Conservation (phyloP, 2,113 vertebrate species). For the Circaetus cinerascens region DNA sequence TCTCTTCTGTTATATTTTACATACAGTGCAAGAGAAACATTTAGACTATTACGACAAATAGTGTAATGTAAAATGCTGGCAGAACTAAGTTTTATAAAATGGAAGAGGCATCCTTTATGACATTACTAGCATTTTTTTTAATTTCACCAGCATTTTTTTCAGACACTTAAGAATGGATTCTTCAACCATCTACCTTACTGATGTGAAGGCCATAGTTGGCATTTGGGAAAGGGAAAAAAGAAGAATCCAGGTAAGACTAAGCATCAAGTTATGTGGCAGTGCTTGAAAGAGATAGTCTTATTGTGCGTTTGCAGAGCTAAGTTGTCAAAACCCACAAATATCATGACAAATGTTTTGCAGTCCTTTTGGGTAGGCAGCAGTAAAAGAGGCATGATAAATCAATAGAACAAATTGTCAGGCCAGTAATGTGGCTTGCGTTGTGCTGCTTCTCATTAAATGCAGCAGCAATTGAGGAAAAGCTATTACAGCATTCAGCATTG, state of each 20-base stretch:
- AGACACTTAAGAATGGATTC: background rate
- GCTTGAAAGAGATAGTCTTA: background rate
- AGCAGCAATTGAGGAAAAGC: constrained; percentile 66
- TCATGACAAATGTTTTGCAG: constrained; percentile 37
- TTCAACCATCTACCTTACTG: background rate
- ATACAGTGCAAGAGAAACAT: background rate
- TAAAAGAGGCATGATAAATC: constrained; percentile 67
- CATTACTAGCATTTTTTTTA: background rate
- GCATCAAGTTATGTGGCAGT: background rate
- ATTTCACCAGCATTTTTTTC: background rate
- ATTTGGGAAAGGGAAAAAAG: background rate
- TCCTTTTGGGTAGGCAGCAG: constrained; percentile 40
- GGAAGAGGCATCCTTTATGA: background rate
- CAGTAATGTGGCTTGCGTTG: constrained; percentile 54
- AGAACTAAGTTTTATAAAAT: background rate
- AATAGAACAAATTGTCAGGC: constrained; percentile 69
- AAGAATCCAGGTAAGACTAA: background rate
- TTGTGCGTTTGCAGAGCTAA: background rate
- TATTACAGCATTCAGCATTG: constrained; percentile 49
- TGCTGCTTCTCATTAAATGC: constrained; percentile 71
- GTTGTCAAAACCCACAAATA: constrained; percentile 48
- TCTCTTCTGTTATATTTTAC: background rate
- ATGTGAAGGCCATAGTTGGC: background rate
- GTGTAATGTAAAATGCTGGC: background rate
- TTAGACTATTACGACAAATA: background rate